These are phyloP conservation scores for Zeus faber DNA, from an alignment of 2,113 vertebrate genomes.

Conservation along the genomic window DNA sequence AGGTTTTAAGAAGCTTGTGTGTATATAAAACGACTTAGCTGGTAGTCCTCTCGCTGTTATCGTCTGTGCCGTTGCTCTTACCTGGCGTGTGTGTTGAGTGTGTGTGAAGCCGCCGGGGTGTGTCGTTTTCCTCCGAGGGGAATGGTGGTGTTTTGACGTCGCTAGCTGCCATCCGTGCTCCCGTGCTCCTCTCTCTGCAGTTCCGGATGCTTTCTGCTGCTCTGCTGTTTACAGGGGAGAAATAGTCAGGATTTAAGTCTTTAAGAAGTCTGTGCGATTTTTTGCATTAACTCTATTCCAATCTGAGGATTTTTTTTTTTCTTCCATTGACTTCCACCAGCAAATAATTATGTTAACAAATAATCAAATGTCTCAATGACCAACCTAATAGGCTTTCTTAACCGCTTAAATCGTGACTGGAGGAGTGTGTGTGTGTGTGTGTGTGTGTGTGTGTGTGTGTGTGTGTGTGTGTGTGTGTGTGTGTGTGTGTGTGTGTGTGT, in stretches of 20 bases:
- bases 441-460: constrained; percentile 1
- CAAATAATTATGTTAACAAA: background rate
- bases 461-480: background rate
- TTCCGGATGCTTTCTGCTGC: background rate
- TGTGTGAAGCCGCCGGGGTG: no score
- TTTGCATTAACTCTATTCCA: background rate
- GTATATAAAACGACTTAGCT: constrained; percentile 64
- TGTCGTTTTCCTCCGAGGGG: no score
- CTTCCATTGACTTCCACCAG: background rate
- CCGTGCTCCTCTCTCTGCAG: constrained; percentile 16
- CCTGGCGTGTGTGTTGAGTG: constrained; percentile 38
- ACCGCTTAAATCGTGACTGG: constrained; percentile 4
- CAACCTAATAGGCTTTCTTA: background rate
- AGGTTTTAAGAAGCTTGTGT: constrained; percentile 51
- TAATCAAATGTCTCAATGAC: background rate
- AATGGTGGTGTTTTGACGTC: constrained; percentile 36
- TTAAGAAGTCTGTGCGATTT: background rate
- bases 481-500: background rate
- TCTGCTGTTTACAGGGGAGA: background rate
- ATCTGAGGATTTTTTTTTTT: no score
- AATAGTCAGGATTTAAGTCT: no score
- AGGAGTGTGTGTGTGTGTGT: background rate
- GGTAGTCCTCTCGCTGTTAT: constrained; percentile 52
- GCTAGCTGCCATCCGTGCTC: constrained; percentile 35
- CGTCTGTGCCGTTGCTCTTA: constrained; percentile 61